Conservation (phyloP, 2,888 invertebrate genomes). For the Stenchaetothrips biformis region DNA sequence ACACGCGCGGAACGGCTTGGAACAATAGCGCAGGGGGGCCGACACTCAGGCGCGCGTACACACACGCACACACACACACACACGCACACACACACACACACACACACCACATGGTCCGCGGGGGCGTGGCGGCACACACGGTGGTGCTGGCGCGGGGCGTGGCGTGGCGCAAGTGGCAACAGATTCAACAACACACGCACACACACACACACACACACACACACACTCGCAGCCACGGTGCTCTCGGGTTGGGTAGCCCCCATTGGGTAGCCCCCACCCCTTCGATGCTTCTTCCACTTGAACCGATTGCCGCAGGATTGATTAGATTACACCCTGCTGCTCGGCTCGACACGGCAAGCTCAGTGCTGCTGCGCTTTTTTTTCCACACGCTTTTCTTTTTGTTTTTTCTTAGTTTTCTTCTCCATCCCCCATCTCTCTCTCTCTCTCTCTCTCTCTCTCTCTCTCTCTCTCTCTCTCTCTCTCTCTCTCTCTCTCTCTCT, state of each 20-base stretch:
- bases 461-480: neutral
- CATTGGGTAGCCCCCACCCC: neutral
- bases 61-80: too few species aligned
- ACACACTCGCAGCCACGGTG: neutral
- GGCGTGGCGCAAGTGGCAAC: conserved; percentile 6
- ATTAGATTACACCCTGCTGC: conserved; percentile 16
- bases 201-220: neutral
- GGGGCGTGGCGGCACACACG: too few species aligned
- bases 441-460: neutral
- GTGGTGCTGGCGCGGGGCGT: neutral
- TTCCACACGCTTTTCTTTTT: neutral
- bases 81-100: too few species aligned
- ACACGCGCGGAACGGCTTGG: neutral
- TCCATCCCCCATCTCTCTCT: neutral
- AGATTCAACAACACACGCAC: conserved; percentile 18
- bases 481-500: neutral
- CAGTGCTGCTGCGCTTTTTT: conserved; percentile 7
- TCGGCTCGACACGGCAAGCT: neutral
- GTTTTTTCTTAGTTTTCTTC: neutral
- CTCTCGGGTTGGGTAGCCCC: too few species aligned
- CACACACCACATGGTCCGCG: too few species aligned
- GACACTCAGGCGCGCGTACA: too few species aligned
- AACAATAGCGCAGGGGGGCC: neutral
- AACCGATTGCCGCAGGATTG: conserved; percentile 18
- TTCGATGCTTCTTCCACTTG: conserved; percentile 11